Base-by-base conservation (phyloP, 2,888 invertebrate species). In the Ellobium chinense region DNA sequence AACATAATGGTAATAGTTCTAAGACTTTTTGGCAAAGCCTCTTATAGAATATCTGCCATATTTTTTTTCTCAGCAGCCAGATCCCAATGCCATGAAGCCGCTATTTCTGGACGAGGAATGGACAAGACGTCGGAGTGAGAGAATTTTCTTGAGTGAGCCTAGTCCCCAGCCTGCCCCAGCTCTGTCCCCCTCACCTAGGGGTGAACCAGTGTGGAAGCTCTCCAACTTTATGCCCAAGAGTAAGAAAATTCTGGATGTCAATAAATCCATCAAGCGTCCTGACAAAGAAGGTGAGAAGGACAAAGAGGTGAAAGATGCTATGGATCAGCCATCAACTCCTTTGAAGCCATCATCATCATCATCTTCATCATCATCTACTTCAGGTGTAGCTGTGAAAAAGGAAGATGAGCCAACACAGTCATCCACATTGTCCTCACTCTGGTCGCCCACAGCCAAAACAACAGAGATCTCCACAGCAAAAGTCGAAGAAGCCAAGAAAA, bases 71-170 rank as follows among this genome's bases (percentile, higher is more conserved):
- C 12, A 7, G 27, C 80, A 69, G 72, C 14, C 54, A n/a, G 75
- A 76, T 18, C 36, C 37, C 27, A 60, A 12, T 58, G 36, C 88
- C 80, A 73, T 89, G 84, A 89, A 88, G 78, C 89, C 90, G 14
- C 79, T 91, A 3, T 90, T 88, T 75, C 85, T 91, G 63, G 92
- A 92, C 76, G 88, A 89, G 62, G 91, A 91, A 73, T 92, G 92
- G 93, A 87, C 87, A 56, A 82, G 89, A n/a, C 86, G 93, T 14
- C 87, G 93, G 29, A 93, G 93, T 86, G 93, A 93, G 81, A 83
- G 93, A 21, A 93, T 93, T 58, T 93, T 93, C 84, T 88, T 93
- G 18, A 93, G 89, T 84, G 93, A 93, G 69, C 86, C 89, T 37
- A 91, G 89, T 79, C 89, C 34, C 89, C 68, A 68, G 39, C 76